phyloP scores from a whole-genome alignment of 2,888 invertebrate genomes.

The Drosophila anomalipes region DNA sequence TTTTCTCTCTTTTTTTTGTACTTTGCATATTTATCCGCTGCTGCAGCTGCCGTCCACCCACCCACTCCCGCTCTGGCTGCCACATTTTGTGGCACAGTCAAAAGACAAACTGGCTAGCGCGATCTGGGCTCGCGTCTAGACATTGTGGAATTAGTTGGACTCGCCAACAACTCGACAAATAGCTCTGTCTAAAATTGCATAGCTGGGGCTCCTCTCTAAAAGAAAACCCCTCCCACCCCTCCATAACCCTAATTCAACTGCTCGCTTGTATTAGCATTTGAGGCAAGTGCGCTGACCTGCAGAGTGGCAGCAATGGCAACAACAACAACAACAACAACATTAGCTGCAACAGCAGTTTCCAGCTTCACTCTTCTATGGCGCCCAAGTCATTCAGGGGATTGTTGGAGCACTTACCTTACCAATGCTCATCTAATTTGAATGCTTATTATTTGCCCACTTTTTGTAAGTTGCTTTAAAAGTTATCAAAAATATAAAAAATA shows the following conservation, averaged over 20 bases:
- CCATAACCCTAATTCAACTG: slow-evolving; percentile 2
- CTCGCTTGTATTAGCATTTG: slow-evolving; percentile 54
- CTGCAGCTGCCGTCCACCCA: slow-evolving; percentile 36
- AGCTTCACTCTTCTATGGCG: slow-evolving; percentile 16
- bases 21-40: slow-evolving; percentile 67
- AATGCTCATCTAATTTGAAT: neutral
- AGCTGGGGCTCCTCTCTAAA: neutral
- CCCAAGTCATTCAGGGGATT: slow-evolving; percentile 38
- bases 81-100: slow-evolving; percentile 47
- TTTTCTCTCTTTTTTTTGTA: neutral
- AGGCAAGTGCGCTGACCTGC: slow-evolving; percentile 61
- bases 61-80: too few species aligned
- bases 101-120: slow-evolving; percentile 65
- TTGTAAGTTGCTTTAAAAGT: neutral
- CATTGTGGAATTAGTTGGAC: slow-evolving; percentile 66
- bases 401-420: neutral
- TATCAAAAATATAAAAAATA: too few species aligned
- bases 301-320: slow-evolving; percentile 33
- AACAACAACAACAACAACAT: neutral
- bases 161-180: slow-evolving; percentile 59
- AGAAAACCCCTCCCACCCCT: neutral
- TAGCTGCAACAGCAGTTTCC: neutral
- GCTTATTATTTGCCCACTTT: neutral
- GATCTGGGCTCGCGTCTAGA: slow-evolving; percentile 62
- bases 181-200: slow-evolving; percentile 68